A percentile compares a stretch with the other conserved stretches of the same genome.
These are phyloP conservation scores for Thereva nobilitata DNA, from an alignment of 2,888 invertebrate genomes.

Conservation along the genomic window DNA sequence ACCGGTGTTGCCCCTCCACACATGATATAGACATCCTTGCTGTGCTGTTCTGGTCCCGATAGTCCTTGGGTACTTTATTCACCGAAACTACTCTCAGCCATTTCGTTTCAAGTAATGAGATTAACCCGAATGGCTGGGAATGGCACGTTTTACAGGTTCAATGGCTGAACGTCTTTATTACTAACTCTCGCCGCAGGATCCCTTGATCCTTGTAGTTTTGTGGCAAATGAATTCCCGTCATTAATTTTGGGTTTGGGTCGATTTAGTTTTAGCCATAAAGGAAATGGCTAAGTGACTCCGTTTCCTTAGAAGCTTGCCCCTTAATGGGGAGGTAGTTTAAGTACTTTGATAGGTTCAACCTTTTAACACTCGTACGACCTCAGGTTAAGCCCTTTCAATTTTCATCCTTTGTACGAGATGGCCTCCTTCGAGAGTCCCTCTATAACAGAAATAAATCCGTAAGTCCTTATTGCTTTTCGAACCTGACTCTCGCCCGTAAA, in stretches of 20 bases:
- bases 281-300: conserved; percentile 40
- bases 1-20: too few species aligned
- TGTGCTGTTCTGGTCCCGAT: neutral
- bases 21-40: too few species aligned
- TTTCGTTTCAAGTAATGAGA: conserved; percentile 38
- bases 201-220: conserved; percentile 32
- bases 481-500: too few species aligned
- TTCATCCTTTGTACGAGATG: conserved; percentile 2
- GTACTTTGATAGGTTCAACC: conserved; percentile 34
- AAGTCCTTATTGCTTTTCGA: too few species aligned
- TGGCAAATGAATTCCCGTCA: conserved; percentile 40
- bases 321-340: conserved; percentile 32
- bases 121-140: conserved; percentile 38
- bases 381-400: conserved; percentile 36
- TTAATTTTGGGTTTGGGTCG: conserved; percentile 41
- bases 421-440: too few species aligned
- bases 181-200: conserved; percentile 30
- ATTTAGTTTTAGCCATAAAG: conserved; percentile 40
- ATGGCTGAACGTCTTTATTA: conserved; percentile 40
- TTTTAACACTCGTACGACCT: conserved; percentile 39
- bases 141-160: conserved; percentile 40
- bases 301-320: conserved; percentile 21
- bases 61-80: conserved; percentile 13
- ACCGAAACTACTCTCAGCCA: conserved; percentile 31
- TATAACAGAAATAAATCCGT: too few species aligned